These are phyloP conservation scores for Nezara viridula DNA, from an alignment of 2,888 invertebrate species.

Conservation along the genomic window DNA sequence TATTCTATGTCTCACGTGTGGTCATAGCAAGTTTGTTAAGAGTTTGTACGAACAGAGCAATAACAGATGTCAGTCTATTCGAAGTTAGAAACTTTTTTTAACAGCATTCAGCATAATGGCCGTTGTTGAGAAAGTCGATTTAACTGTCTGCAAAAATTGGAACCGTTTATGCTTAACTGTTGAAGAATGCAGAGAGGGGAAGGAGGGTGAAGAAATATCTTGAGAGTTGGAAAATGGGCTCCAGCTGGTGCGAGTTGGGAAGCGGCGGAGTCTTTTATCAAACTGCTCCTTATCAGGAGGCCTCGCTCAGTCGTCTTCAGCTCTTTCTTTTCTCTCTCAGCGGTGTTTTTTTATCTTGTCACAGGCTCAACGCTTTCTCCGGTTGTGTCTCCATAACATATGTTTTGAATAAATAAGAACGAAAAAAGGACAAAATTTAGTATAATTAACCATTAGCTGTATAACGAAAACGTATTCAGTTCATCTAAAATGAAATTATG, in stretches of 20 bases:
- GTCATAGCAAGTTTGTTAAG: not conserved
- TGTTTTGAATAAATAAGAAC: not conserved
- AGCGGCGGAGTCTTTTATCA: conserved; percentile 9
- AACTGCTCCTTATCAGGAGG: not conserved
- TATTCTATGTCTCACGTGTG: no score
- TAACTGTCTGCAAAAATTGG: conserved; percentile 7
- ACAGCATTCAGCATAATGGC: not conserved
- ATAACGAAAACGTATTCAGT: not conserved
- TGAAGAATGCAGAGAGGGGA: not conserved
- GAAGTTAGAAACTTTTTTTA: not conserved
- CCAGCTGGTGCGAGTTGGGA: not conserved
- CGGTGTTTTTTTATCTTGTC: not conserved
- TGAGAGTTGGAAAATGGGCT: conserved; percentile 29
- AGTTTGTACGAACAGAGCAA: not conserved
- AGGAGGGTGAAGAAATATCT: not conserved
- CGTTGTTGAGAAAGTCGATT: not conserved
- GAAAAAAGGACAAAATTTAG: not conserved
- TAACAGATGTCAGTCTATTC: not conserved
- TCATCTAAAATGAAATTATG: no score
- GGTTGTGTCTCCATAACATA: not conserved
- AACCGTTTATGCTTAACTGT: not conserved
- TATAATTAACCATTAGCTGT: not conserved
- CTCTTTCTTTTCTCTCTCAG: not conserved
- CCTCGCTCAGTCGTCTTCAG: not conserved
- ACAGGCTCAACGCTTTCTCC: not conserved